Percentiles rank a stretch among this genome's conserved stretches.
Conservation (phyloP, 2,797 vertebrate genomes). For the Alcedo quadribrachys region DNA sequence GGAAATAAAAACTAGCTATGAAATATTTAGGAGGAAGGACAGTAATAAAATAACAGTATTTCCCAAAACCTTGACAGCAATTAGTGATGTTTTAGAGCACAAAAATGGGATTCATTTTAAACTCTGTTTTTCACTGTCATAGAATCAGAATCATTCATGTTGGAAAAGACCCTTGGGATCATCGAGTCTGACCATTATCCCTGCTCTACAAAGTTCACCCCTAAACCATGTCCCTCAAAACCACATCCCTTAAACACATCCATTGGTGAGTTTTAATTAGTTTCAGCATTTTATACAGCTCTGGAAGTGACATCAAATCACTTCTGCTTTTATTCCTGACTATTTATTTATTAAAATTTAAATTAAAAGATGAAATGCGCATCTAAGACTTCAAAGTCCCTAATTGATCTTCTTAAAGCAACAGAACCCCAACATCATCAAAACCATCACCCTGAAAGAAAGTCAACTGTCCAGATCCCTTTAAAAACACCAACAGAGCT, state of each 20-base stretch:
- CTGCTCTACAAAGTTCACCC: too few species aligned
- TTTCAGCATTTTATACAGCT: neutral
- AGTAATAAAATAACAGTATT: neutral
- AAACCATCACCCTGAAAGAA: neutral
- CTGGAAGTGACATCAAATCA: neutral
- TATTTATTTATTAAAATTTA: neutral
- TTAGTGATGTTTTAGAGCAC: neutral
- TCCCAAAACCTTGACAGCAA: neutral
- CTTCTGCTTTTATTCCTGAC: neutral
- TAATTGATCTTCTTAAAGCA: neutral
- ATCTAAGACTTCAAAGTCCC: neutral
- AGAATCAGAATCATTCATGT: too few species aligned
- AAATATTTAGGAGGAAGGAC: neutral
- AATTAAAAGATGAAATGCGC: neutral
- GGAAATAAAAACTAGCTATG: neutral
- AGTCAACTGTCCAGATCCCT: neutral
- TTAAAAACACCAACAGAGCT: neutral
- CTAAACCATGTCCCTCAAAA: too few species aligned
- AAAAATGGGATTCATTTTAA: conserved; percentile 13
- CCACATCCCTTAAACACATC: too few species aligned
- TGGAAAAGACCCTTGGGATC: too few species aligned
- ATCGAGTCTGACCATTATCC: too few species aligned
- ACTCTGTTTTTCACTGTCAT: neutral
- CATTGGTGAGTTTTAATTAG: neutral
- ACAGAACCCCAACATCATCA: neutral